Evolutionary conservation across 2,113 vertebrate species (phyloP).

Genomic region (Coryphaenoides rupestris): DNA sequence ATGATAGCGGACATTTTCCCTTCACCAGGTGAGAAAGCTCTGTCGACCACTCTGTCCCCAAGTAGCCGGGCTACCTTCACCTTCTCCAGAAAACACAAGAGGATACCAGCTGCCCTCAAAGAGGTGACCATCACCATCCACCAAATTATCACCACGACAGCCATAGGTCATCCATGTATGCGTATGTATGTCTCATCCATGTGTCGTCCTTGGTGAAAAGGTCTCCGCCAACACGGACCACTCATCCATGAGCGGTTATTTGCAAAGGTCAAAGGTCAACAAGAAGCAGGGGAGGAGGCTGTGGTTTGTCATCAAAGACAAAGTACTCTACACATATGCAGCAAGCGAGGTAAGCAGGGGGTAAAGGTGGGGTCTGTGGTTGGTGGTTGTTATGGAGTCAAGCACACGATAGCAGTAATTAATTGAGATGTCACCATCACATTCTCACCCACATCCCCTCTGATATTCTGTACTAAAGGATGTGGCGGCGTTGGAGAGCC

Average conservation of each 20-base stretch:
- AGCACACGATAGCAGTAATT: not conserved
- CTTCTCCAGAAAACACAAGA: constrained; percentile 84
- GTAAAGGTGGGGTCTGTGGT: not conserved
- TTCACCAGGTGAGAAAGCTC: constrained; percentile 70
- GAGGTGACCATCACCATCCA: constrained; percentile 68
- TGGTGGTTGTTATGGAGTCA: no score
- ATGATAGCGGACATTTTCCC: not conserved
- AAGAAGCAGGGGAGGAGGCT: constrained; percentile 92
- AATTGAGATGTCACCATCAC: not conserved
- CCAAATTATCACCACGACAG: not conserved
- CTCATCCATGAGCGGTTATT: constrained; percentile 95
- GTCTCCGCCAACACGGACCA: constrained; percentile 90
- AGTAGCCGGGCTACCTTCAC: constrained; percentile 75
- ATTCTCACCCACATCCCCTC: not conserved
- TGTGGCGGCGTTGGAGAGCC: constrained; percentile 93
- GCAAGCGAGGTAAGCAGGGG: constrained; percentile 90
- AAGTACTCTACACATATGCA: constrained; percentile 95
- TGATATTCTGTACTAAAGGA: constrained; percentile 75
- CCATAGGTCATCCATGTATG: not conserved
- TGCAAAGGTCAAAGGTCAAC: constrained; percentile 85
- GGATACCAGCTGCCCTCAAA: constrained; percentile 92
- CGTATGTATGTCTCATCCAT: not conserved
- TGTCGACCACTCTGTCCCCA: constrained; percentile 67
- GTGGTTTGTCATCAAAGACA: constrained; percentile 98
- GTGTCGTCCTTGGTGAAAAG: constrained; percentile 53